These are phyloP conservation scores for Pitta sordida DNA, from an alignment of 2,113 vertebrate species.

Conservation along the genomic window DNA sequence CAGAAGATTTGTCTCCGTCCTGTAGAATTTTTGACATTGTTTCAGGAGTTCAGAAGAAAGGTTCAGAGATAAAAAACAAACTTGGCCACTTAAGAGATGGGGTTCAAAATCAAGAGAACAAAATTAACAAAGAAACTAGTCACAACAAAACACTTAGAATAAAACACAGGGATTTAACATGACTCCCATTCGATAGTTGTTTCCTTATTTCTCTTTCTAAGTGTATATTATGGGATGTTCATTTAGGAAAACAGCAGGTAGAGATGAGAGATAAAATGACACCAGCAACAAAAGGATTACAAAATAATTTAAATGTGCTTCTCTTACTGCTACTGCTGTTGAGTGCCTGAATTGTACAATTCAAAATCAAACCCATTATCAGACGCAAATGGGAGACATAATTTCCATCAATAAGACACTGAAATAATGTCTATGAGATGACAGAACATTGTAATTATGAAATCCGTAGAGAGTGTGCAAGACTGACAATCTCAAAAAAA, in stretches of 20 bases:
- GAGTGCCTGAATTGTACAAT: conserved; percentile 5
- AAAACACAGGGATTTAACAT: not conserved
- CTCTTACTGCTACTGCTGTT: not conserved
- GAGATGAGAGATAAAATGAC: not conserved
- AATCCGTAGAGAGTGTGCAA: not conserved
- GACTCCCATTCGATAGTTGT: not conserved
- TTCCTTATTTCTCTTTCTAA: not conserved
- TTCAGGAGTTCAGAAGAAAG: not conserved
- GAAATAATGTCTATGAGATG: conserved; percentile 40
- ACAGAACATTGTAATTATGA: conserved; percentile 42
- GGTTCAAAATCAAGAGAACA: not conserved
- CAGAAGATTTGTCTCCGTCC: not conserved
- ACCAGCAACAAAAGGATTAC: not conserved
- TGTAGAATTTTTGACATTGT: not conserved
- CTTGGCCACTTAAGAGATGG: not conserved
- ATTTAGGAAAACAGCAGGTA: not conserved
- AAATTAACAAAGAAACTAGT: not conserved
- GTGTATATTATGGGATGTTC: not conserved
- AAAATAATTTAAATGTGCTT: conserved; percentile 47
- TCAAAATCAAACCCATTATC: conserved; percentile 33
- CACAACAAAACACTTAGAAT: not conserved
- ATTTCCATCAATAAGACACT: conserved; percentile 40
- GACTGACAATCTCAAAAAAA: not conserved
- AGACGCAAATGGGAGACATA: not conserved
- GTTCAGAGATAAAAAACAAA: not conserved